phyloP scores from a whole-genome alignment of 2,888 invertebrate genomes.

The Diaphora mendica region DNA sequence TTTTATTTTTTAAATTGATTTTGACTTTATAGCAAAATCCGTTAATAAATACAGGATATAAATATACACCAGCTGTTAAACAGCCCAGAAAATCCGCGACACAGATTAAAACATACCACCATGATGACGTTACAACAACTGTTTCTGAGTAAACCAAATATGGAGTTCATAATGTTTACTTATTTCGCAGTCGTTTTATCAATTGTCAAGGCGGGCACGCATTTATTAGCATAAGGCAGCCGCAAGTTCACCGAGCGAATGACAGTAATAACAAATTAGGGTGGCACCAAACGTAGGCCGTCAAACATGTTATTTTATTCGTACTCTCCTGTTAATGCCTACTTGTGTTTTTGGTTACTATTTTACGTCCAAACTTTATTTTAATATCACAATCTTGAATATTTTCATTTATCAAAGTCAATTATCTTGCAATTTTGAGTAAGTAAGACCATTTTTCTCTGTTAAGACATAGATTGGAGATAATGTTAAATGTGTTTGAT shows the following conservation, averaged over 20 bases:
- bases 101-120: conserved; percentile 24
- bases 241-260: conserved; percentile 67
- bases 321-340: conserved; percentile 65
- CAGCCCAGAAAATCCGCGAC: conserved; percentile 11
- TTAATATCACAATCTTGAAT: conserved; percentile 55
- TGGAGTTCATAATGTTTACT: conserved; percentile 40
- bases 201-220: conserved; percentile 58
- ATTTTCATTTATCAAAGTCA: conserved; percentile 5
- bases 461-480: background rate
- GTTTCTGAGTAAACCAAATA: conserved; percentile 29
- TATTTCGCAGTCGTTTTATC: conserved; percentile 43
- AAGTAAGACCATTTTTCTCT: background rate
- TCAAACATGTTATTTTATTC: conserved; percentile 66
- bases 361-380: conserved; percentile 68
- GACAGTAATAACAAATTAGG: conserved; percentile 82
- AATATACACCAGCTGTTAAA: background rate
- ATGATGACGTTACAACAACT: conserved; percentile 18
- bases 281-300: conserved; percentile 68
- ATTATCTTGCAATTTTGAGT: background rate
- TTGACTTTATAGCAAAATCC: background rate
- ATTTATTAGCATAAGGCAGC: conserved; percentile 76
- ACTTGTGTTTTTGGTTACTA: conserved; percentile 83
- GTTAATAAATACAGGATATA: background rate
- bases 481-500: background rate
- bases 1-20: background rate